Evolutionary conservation across 1,140 invertebrate species (phyloP).

Genomic region (Caenorhabditis elegans): DNA sequence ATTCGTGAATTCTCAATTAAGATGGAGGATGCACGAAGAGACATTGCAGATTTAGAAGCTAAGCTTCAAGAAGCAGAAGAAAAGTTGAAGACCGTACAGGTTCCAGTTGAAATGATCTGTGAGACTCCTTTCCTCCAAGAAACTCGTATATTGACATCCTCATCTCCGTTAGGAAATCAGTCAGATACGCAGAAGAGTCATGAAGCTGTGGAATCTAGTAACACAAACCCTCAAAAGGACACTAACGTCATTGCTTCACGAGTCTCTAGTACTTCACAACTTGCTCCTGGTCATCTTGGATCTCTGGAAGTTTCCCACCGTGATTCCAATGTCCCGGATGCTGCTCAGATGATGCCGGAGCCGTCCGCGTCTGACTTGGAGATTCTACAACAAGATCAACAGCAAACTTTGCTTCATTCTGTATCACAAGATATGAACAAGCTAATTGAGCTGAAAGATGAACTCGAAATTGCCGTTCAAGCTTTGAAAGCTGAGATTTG

Average conservation of each 20-base stretch:
- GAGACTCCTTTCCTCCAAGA: not conserved
- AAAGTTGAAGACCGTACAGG: not conserved
- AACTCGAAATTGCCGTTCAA: slow-evolving; percentile 47
- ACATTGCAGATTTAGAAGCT: not conserved
- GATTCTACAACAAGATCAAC: not conserved
- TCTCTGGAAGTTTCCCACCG: too few species aligned
- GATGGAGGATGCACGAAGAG: not conserved
- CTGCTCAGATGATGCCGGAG: too few species aligned
- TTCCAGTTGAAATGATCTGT: not conserved
- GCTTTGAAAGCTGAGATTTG: slow-evolving; percentile 50
- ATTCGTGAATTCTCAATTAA: not conserved
- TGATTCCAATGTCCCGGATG: too few species aligned
- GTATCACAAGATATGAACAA: slow-evolving; percentile 31
- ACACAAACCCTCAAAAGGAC: too few species aligned
- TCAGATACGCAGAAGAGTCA: too few species aligned
- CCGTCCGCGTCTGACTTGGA: too few species aligned
- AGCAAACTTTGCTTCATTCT: not conserved
- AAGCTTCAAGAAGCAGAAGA: not conserved
- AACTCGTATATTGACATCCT: not conserved
- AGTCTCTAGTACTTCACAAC: too few species aligned
- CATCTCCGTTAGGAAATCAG: not conserved
- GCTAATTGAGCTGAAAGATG: slow-evolving; percentile 45
- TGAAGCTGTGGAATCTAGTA: too few species aligned
- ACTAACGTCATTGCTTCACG: too few species aligned
- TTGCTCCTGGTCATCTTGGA: too few species aligned